A percentile compares a stretch with the other conserved stretches of the same genome.
These are phyloP conservation scores for Herminia tarsipennalis DNA, from an alignment of 2,888 invertebrate genomes.

Conservation along the genomic window DNA sequence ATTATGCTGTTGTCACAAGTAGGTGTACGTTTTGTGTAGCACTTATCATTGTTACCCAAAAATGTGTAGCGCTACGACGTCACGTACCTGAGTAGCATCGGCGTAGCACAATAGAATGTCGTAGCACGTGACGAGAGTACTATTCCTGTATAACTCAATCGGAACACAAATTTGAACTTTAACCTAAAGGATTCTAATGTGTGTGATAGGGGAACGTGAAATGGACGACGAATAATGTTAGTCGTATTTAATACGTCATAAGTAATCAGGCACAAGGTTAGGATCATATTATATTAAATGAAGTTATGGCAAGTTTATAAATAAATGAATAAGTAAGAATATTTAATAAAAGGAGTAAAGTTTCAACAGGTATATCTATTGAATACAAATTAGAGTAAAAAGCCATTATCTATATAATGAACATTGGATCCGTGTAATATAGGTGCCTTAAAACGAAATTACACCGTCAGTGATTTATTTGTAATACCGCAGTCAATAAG, in stretches of 20 bases:
- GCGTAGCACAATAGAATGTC: neutral
- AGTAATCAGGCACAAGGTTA: no score
- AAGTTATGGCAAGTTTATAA: no score
- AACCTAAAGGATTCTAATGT: no score
- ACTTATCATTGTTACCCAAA: neutral
- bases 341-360: no score
- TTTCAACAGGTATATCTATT: conserved; percentile 22
- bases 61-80: neutral
- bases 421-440: conserved; percentile 39
- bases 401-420: conserved; percentile 19
- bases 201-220: no score
- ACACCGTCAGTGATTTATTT: conserved; percentile 61
- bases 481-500: conserved; percentile 68
- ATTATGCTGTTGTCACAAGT: neutral
- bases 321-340: no score
- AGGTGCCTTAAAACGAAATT: conserved; percentile 47
- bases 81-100: neutral
- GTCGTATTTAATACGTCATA: no score
- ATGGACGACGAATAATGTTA: no score
- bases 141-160: no score
- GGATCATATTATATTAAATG: no score
- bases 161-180: no score
- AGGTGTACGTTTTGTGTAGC: neutral
- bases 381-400: conserved; percentile 9
- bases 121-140: neutral